Evolutionary conservation across 2,888 invertebrate species (phyloP), one percentile per base, ranked within the genome.

Genomic region (Baccha elongata): DNA sequence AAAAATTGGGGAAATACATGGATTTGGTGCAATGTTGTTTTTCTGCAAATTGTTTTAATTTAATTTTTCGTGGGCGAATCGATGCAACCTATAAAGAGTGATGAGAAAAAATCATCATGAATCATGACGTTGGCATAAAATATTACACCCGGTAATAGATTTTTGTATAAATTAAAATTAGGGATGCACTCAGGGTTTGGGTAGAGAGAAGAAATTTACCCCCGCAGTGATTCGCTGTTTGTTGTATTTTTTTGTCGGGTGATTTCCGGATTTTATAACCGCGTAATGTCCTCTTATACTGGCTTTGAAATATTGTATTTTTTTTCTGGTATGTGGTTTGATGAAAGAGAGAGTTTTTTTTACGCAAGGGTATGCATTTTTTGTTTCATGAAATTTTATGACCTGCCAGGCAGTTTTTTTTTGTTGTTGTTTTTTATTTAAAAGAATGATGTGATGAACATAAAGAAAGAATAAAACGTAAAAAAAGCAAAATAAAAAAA

Each of bases 241-340:
- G 19, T 37, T 21, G n/a, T 37, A 4, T 53, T 53, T 44, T 76
- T 84, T 84, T 85, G 68, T 72, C 65, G 62, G 74, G 55, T 79
- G 84, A 84, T 85, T 83, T 85, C 65, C 75, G 78, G 46, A 68
- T 74, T 83, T 85, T 85, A 76, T 81, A 81, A 52, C 78, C 75
- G 55, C 73, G 74, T 83, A 83, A 84, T 84, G 74, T 81, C 81
- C 74, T 78, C 50, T 79, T 73, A 60, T 81, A 65, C 71, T 65
- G 44, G 29, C 29, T 37, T 13, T 35, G 42, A 42, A 48, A 19
- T 32, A 50, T 65, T 26, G n/a, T 21, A n/a, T 32, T 29, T 44
- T 42, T 40, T 15, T 53, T 35, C 35, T 0, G 3, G n/a, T n/a
- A n/a, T 55, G 55, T 40, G 55, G 35, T 52, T 13, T 76, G 55